These are phyloP conservation scores for Periplaneta americana DNA, from an alignment of 1,140 invertebrate genomes.

Conservation along the genomic window DNA sequence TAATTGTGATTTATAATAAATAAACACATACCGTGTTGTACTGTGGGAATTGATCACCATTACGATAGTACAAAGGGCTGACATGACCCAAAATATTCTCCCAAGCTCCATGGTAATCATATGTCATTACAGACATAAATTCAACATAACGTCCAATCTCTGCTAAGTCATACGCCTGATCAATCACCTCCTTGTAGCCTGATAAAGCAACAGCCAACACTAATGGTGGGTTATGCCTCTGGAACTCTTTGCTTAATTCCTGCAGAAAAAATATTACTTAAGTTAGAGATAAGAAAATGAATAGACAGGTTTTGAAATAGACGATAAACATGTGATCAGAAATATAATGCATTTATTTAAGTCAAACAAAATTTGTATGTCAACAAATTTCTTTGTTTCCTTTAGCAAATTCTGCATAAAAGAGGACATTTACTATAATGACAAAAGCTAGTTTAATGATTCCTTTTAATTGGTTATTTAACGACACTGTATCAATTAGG, in stretches of 20 bases:
- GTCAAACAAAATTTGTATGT: too few relatives aligned
- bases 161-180: slow-evolving; percentile 72
- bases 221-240: slow-evolving; percentile 56
- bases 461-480: too few relatives aligned
- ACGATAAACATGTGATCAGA: too few relatives aligned
- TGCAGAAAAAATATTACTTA: slow-evolving; percentile 32
- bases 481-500: too few relatives aligned
- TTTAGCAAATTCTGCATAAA: too few relatives aligned
- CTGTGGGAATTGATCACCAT: slow-evolving; percentile 58
- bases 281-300: too few relatives aligned
- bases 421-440: too few relatives aligned
- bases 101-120: slow-evolving; percentile 86
- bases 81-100: slow-evolving; percentile 75
- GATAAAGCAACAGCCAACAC: slow-evolving; percentile 78
- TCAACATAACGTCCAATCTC: slow-evolving; percentile 62
- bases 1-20: too few relatives aligned
- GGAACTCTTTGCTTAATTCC: slow-evolving; percentile 74
- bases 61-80: slow-evolving; percentile 63
- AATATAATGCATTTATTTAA: too few relatives aligned
- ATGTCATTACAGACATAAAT: slow-evolving; percentile 83
- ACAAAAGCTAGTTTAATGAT: too few relatives aligned
- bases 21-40: slow-evolving; percentile 69
- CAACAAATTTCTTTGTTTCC: too few relatives aligned
- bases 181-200: slow-evolving; percentile 84
- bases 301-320: too few relatives aligned